Conservation (phyloP, 2,888 invertebrate genomes). For the Xestia ashworthii region DNA sequence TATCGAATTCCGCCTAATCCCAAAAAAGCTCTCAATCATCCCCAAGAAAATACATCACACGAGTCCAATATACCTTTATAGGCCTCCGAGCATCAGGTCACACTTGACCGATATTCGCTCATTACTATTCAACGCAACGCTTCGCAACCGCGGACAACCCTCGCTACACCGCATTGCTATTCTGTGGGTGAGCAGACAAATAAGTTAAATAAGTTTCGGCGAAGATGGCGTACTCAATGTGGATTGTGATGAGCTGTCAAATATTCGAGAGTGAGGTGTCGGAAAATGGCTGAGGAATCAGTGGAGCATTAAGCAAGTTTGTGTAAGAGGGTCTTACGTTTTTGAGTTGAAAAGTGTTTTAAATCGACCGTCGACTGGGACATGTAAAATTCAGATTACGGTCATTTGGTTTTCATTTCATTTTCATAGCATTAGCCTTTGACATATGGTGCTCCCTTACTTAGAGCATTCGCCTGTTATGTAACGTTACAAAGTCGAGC, state of each 20-base stretch:
- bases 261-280: conserved; percentile 46
- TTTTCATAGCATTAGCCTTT: too few species aligned
- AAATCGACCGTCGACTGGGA: neutral
- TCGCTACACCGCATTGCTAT: conserved; percentile 54
- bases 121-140: conserved; percentile 61
- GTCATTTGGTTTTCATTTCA: too few species aligned
- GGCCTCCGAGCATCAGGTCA: conserved; percentile 25
- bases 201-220: conserved; percentile 65
- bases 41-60: conserved; percentile 15
- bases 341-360: neutral
- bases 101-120: conserved; percentile 48
- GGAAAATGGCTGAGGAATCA: conserved; percentile 1
- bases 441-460: too few species aligned
- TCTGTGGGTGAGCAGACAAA: conserved; percentile 56
- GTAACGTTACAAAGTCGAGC: too few species aligned
- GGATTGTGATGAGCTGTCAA: conserved; percentile 60
- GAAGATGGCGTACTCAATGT: conserved; percentile 58
- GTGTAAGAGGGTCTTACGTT: neutral
- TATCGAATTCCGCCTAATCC: neutral
- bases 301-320: neutral
- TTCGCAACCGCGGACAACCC: conserved; percentile 42
- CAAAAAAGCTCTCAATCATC: conserved; percentile 4
- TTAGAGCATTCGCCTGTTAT: too few species aligned
- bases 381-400: neutral
- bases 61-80: conserved; percentile 43